Conservation (phyloP, 2,113 vertebrate genomes). For the Meriones unguiculatus region DNA sequence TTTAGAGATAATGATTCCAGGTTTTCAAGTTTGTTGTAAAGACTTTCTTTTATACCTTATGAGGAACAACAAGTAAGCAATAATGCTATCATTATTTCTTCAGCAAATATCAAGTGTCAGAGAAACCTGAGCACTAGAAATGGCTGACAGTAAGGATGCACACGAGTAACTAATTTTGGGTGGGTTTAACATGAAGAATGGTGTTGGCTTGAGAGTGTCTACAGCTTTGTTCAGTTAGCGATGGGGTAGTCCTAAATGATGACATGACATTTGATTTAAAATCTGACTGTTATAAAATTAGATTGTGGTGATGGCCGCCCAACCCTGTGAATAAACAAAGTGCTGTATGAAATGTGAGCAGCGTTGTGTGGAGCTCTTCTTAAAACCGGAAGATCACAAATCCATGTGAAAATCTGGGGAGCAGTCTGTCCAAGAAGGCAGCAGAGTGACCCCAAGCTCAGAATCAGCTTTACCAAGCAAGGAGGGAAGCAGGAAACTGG, state of each 20-base stretch:
- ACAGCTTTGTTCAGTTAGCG: not conserved
- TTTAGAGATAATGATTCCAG: not conserved
- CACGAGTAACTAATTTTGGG: not conserved
- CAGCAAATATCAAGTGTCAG: not conserved
- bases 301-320: not conserved
- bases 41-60: not conserved
- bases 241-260: not conserved
- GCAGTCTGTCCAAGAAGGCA: not conserved
- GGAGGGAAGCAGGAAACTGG: not conserved
- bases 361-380: not conserved
- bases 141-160: not conserved
- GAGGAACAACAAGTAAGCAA: not conserved
- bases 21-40: not conserved
- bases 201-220: not conserved
- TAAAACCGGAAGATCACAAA: not conserved
- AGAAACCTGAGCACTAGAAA: not conserved
- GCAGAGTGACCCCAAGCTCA: not conserved
- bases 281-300: not conserved
- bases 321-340: not conserved
- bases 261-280: conserved; percentile 5
- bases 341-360: not conserved
- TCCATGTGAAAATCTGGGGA: not conserved
- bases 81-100: not conserved
- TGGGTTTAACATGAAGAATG: not conserved
- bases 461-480: not conserved